Conservation (phyloP, 2,888 invertebrate genomes). For the Timema podura region DNA sequence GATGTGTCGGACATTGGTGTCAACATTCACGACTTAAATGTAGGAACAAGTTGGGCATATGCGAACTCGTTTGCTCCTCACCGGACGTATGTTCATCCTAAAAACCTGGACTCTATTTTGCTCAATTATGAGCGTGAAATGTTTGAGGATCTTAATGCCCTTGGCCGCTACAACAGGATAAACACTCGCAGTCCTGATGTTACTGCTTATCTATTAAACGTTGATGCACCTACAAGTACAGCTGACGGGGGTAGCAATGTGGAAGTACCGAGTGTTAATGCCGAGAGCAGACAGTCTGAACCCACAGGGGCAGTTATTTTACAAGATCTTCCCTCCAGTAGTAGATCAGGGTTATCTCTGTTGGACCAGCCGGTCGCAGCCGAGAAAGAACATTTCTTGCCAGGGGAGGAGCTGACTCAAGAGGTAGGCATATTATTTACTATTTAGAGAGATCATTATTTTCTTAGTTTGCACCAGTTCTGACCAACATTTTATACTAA, state of each 20-base stretch:
- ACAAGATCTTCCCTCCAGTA: not conserved
- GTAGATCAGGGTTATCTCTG: not conserved
- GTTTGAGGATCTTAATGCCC: slow-evolving; percentile 68
- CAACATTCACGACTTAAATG: slow-evolving; percentile 44
- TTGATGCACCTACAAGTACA: slow-evolving; percentile 40
- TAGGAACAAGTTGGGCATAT: slow-evolving; percentile 61
- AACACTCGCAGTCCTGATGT: slow-evolving; percentile 51
- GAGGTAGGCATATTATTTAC: no score
- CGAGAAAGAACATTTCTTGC: no score
- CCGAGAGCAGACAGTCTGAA: not conserved
- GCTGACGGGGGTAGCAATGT: not conserved
- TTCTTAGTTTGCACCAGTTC: no score
- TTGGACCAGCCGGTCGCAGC: no score
- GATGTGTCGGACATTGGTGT: slow-evolving; percentile 52
- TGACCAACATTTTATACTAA: no score
- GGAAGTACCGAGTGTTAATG: not conserved
- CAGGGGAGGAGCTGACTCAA: no score
- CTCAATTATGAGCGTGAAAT: slow-evolving; percentile 67
- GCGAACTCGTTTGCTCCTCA: slow-evolving; percentile 22
- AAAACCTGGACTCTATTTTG: slow-evolving; percentile 65
- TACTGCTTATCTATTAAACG: slow-evolving; percentile 60
- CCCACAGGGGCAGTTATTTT: slow-evolving; percentile 2
- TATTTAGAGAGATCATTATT: no score
- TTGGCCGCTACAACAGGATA: slow-evolving; percentile 59
- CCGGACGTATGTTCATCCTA: slow-evolving; percentile 57